Percentiles rank a stretch among this genome's conserved stretches.
Conservation (phyloP, 2,888 invertebrate species). For the Saturnia japonica region DNA sequence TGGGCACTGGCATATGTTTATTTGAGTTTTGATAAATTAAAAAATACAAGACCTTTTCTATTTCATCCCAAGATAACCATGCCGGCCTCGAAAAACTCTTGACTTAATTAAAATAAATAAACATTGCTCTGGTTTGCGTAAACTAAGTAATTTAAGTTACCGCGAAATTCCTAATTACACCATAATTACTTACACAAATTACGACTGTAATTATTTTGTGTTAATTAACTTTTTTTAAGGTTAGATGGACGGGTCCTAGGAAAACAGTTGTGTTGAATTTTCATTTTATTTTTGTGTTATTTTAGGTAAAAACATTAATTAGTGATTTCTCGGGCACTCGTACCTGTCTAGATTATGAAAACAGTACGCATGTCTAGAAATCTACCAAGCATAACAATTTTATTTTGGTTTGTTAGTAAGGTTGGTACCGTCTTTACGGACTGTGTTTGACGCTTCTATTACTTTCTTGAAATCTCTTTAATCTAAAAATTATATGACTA, state of each 20-base stretch:
- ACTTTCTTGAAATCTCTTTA: too few species aligned
- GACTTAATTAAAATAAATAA: constrained; percentile 11
- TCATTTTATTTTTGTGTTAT: neutral
- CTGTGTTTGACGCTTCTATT: too few species aligned
- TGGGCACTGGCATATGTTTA: neutral
- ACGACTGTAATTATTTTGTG: constrained; percentile 4
- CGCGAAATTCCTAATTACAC: constrained; percentile 7
- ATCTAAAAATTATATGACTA: too few species aligned
- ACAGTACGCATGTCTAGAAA: neutral
- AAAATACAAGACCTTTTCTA: neutral
- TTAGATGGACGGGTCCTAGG: neutral
- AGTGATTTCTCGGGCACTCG: neutral
- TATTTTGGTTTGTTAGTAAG: too few species aligned
- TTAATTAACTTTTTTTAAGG: constrained; percentile 5
- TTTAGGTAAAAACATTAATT: neutral
- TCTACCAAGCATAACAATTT: too few species aligned
- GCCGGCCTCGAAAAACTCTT: neutral
- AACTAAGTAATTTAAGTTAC: constrained; percentile 12
- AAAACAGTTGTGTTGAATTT: constrained; percentile 2
- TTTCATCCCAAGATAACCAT: neutral
- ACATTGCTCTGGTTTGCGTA: neutral
- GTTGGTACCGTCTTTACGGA: too few species aligned
- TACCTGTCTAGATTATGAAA: neutral
- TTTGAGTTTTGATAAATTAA: neutral
- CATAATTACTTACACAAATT: constrained; percentile 12